These are phyloP conservation scores for Phasianus colchicus DNA, from an alignment of 2,113 vertebrate species.

Conservation along the genomic window DNA sequence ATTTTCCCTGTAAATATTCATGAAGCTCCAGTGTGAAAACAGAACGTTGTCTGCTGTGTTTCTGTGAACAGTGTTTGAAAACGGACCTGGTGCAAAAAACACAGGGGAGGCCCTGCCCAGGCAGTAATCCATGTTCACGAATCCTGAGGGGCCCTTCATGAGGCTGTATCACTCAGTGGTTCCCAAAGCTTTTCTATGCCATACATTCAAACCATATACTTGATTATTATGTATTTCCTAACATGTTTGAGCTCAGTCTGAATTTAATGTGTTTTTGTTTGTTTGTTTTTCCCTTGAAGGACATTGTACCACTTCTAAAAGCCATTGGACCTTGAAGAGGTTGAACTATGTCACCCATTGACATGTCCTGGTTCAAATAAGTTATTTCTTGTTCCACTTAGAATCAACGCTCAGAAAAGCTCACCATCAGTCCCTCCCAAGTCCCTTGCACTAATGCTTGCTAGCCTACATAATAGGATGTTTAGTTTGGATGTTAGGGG, in stretches of 20 bases:
- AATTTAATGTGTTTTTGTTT: neutral
- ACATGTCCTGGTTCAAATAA: neutral
- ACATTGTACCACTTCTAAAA: neutral
- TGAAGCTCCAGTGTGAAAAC: neutral
- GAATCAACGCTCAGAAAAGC: neutral
- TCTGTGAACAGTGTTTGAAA: neutral
- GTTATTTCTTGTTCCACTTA: neutral
- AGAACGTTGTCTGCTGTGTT: neutral
- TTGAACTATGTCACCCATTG: neutral
- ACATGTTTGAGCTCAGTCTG: neutral
- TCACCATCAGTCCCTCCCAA: neutral
- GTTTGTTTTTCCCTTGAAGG: neutral
- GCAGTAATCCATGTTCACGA: accelerated
- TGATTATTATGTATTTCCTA: neutral
- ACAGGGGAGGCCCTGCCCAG: neutral
- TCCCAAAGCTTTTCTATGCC: neutral
- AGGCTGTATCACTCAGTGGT: neutral
- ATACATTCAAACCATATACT: neutral
- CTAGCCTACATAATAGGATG: neutral
- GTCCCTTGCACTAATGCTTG: neutral
- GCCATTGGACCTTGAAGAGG: neutral
- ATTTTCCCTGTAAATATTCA: neutral
- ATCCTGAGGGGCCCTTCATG: neutral
- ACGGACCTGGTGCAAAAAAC: neutral
- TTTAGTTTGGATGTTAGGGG: too few relatives aligned